Evolutionary conservation across 2,113 vertebrate species (phyloP).

Genomic region (Cairina moschata): DNA sequence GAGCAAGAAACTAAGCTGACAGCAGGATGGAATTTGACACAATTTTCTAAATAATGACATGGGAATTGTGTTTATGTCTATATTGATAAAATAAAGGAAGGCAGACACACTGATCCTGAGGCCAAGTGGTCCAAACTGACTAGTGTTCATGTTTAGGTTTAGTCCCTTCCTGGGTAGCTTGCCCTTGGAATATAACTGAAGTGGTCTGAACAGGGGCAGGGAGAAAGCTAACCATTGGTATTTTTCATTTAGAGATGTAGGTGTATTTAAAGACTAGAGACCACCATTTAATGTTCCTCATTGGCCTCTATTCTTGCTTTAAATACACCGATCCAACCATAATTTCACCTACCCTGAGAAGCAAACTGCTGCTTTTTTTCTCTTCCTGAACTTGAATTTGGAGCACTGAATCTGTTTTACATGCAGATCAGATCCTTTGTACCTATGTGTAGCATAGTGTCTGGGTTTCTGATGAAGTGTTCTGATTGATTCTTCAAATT

Average conservation of each 20-base stretch:
- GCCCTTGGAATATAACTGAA: not conserved
- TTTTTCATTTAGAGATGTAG: not conserved
- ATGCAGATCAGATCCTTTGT: not conserved
- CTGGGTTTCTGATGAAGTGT: not conserved
- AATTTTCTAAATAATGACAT: not conserved
- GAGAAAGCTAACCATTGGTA: not conserved
- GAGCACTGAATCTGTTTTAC: not conserved
- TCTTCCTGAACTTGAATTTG: not conserved
- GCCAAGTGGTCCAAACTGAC: not conserved
- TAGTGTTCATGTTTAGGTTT: not conserved
- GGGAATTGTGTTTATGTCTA: not conserved
- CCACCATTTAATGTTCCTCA: not conserved
- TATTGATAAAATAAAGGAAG: not conserved
- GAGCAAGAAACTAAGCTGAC: not conserved
- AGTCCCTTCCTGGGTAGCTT: not conserved
- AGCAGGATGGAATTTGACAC: not conserved
- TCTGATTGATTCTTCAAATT: not conserved
- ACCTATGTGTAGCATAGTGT: not conserved
- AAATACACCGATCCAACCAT: not conserved
- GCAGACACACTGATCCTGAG: not conserved
- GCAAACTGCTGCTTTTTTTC: not conserved
- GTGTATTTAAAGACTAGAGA: not conserved
- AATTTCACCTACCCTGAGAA: not conserved
- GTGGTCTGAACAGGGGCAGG: not conserved
- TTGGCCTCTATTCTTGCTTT: not conserved